phyloP scores from a whole-genome alignment of 2,797 vertebrate genomes.

The Garrulus glandarius region DNA sequence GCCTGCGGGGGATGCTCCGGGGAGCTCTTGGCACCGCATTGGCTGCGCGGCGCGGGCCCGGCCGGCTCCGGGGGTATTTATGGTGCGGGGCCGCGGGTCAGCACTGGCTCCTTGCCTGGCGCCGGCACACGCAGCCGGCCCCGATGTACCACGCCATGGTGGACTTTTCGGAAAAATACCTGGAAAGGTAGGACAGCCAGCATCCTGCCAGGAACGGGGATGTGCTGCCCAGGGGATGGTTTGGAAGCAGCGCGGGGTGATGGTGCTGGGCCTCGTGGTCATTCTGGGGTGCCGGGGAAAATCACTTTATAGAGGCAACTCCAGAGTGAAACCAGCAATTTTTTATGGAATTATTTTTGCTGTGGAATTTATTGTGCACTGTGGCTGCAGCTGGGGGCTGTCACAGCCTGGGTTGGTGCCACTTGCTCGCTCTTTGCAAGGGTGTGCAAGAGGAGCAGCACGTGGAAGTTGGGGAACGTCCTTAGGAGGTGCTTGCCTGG shows the following conservation, averaged over 20 bases:
- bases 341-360: neutral
- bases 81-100: slow-evolving; percentile 60
- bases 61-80: slow-evolving; percentile 75
- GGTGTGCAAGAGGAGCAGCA: neutral
- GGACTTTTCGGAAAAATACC: slow-evolving; percentile 87
- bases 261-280: neutral
- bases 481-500: neutral
- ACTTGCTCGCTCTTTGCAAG: neutral
- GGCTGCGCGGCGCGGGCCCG: slow-evolving; percentile 68
- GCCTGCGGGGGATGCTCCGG: neutral
- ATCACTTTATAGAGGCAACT: neutral
- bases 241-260: accelerated
- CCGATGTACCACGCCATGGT: slow-evolving; percentile 79
- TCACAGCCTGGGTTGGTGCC: accelerated
- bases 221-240: neutral
- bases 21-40: slow-evolving; percentile 67
- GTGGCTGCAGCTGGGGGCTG: neutral
- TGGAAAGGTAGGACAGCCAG: slow-evolving; percentile 83
- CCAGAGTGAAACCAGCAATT: neutral
- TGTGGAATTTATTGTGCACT: neutral
- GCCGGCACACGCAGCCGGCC: slow-evolving; percentile 66
- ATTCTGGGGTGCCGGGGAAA: neutral
- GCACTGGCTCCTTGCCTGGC: slow-evolving; percentile 68
- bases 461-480: neutral
- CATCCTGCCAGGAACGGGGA: neutral